Conservation (phyloP, 2,797 vertebrate species). For the Falco biarmicus region DNA sequence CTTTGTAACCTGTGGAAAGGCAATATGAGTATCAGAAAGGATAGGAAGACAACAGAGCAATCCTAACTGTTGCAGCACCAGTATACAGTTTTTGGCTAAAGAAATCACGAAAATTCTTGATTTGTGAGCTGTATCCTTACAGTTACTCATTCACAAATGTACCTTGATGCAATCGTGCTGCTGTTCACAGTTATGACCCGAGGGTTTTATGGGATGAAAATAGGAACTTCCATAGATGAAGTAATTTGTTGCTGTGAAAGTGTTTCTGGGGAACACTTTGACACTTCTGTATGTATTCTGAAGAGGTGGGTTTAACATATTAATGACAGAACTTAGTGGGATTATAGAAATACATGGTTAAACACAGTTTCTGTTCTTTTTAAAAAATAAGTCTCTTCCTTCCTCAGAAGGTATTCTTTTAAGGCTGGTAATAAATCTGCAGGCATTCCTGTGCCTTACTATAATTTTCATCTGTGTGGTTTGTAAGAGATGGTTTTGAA, state of each 20-base stretch:
- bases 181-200: not conserved
- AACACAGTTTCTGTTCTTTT: not conserved
- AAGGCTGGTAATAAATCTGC: not conserved
- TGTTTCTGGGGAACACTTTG: not conserved
- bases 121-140: not conserved
- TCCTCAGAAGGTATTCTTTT: not conserved
- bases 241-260: not conserved
- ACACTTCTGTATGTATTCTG: not conserved
- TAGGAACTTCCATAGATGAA: not conserved
- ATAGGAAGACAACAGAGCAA: not conserved
- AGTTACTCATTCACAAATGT: constrained; percentile 22
- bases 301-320: not conserved
- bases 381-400: too few species aligned
- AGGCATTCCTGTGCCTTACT: not conserved
- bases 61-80: not conserved
- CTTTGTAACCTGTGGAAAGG: not conserved
- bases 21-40: not conserved
- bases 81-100: not conserved
- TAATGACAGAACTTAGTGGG: not conserved
- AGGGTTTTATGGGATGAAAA: not conserved
- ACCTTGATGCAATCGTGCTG: not conserved
- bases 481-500: not conserved
- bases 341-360: not conserved
- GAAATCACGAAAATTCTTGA: not conserved
- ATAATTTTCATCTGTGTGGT: not conserved